Evolutionary conservation across 2,113 vertebrate species (phyloP), one percentile per base, ranked within the genome.

Genomic region (Sapajus apella): DNA sequence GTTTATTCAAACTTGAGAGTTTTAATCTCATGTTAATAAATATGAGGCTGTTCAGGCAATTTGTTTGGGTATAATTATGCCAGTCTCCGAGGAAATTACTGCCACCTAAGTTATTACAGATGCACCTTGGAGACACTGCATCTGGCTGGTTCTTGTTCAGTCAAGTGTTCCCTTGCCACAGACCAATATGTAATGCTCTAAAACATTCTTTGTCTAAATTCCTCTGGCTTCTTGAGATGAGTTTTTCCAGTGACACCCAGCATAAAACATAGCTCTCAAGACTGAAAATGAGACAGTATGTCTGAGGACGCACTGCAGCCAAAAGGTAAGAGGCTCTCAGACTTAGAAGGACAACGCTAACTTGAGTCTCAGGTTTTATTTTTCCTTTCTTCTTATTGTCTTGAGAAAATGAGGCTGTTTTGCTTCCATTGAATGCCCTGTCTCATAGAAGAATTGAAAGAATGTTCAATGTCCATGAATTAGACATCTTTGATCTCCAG

Each of bases 21-120:
- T 92, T 96, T 95, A 97, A 97, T 97, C 96, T 97, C 92, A 56
- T 86, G 85, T 88, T 97, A 97, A 96, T 97, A 98, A 97, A 98
- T 94, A 95, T 79, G 81, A 87, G 87, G 91, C 81, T 97, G 82
- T 94, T 98, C 72, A 94, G 92, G 96, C 96, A 90, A 97, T 98
- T 98, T 97, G 97, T 97, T 97, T 96, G 93, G 89, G 45, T 94
- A 86, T 97, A 96, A 97, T 97, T 97, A 97, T 86, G 95, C 84
- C 91, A 87, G 95, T 96, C 97, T 97, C 97, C 90, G 70, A 97
- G 96, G 97, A 97, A 98, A 97, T 97, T 96, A 82, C 93, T 92
- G 96, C 87, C 95, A 92, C 96, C 96, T 97, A 96, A 92, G 87
- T 96, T 96, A 97, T 97, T 96, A 96, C 94, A 97, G 55, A 75